Evolutionary conservation across 1,140 invertebrate species (phyloP).

Genomic region (Ceratitis capitata): DNA sequence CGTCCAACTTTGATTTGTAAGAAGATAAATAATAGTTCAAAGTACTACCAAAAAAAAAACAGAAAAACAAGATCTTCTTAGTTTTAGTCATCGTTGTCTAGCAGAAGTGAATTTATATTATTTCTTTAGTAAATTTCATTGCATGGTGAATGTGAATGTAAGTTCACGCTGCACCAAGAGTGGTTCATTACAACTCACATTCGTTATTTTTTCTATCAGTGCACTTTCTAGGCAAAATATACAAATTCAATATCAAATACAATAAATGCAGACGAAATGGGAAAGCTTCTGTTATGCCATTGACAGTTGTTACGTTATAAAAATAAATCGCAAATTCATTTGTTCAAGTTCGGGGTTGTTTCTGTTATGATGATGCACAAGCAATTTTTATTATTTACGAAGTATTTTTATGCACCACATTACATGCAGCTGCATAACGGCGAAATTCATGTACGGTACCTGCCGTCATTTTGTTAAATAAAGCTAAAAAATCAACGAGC

Average conservation of each 20-base stretch:
- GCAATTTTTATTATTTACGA: neutral
- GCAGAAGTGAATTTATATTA: too few species aligned
- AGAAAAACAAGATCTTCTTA: too few species aligned
- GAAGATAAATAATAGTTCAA: too few species aligned
- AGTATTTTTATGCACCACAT: neutral
- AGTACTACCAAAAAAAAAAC: too few species aligned
- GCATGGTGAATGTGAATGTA: too few species aligned
- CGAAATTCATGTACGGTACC: neutral
- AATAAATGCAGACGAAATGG: neutral
- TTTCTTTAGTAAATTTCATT: too few species aligned
- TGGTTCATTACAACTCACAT: too few species aligned
- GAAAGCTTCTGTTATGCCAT: neutral
- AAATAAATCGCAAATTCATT: conserved; percentile 21
- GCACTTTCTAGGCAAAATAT: too few species aligned
- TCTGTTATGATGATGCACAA: neutral
- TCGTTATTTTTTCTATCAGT: too few species aligned
- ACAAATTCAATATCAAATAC: neutral
- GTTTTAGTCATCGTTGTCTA: too few species aligned
- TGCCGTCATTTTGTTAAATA: neutral
- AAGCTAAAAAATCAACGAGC: neutral
- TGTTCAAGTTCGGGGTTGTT: neutral
- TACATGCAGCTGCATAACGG: neutral
- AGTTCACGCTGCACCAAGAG: too few species aligned
- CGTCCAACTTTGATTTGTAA: too few species aligned
- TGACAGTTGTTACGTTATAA: neutral